Evolutionary conservation across 1,140 invertebrate species (phyloP).

Genomic region (Tenebrio molitor): DNA sequence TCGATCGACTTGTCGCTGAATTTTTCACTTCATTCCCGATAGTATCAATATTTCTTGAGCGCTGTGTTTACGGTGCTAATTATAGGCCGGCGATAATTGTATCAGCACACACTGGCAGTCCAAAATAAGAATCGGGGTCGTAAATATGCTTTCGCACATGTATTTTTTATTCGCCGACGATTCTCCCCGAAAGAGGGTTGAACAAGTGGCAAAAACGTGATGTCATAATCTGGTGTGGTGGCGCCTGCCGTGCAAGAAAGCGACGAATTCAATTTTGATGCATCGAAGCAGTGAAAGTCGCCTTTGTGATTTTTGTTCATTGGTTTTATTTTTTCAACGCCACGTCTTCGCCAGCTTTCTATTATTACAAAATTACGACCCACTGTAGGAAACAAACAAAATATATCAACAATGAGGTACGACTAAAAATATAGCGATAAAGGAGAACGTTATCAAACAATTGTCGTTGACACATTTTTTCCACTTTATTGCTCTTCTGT

Average conservation of each 20-base stretch:
- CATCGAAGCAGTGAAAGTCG: too few species aligned
- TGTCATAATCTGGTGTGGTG: too few species aligned
- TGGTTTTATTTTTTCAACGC: background rate
- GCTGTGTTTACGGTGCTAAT: background rate
- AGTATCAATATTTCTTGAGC: background rate
- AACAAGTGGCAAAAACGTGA: too few species aligned
- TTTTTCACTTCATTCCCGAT: too few species aligned
- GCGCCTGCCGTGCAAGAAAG: too few species aligned
- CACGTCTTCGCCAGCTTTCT: background rate
- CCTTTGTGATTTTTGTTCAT: too few species aligned
- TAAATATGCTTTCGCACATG: too few species aligned
- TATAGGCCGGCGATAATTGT: slow-evolving; percentile 2
- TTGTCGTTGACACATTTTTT: too few species aligned
- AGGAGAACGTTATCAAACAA: slow-evolving; percentile 1
- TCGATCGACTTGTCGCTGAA: background rate
- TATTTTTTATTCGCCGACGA: too few species aligned
- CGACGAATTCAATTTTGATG: too few species aligned
- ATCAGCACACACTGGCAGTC: background rate
- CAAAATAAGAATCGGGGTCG: background rate
- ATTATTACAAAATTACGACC: background rate
- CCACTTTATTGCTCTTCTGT: too few species aligned
- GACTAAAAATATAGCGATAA: slow-evolving; percentile 9
- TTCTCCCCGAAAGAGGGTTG: too few species aligned
- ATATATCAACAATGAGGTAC: background rate
- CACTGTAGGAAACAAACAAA: background rate